Percentiles rank a stretch among this genome's conserved stretches.
Evolutionary conservation across 2,888 invertebrate species (phyloP).

Genomic region (Mantis religiosa): DNA sequence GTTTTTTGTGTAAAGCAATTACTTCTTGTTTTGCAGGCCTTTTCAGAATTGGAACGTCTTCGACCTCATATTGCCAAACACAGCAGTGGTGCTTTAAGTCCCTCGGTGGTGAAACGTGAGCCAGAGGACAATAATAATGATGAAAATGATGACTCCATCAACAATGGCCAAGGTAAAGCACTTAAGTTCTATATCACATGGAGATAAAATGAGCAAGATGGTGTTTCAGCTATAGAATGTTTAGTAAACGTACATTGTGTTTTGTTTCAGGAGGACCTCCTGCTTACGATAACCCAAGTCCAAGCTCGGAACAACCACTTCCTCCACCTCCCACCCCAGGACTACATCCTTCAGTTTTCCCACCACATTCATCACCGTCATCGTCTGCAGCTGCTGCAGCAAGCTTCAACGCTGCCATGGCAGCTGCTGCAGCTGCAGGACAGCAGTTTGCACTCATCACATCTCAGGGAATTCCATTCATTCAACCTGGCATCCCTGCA

Average conservation of each 20-base stretch:
- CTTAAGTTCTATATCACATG: background rate
- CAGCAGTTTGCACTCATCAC: slow-evolving; percentile 51
- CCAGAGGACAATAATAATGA: slow-evolving; percentile 40
- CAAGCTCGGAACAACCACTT: slow-evolving; percentile 11
- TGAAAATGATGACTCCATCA: slow-evolving; percentile 33
- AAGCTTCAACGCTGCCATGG: slow-evolving; percentile 44
- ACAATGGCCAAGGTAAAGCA: background rate
- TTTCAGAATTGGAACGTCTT: slow-evolving; percentile 66
- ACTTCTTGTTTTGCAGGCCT: slow-evolving; percentile 48
- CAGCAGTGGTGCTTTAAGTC: slow-evolving; percentile 54
- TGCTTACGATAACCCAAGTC: slow-evolving; percentile 16
- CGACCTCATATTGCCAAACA: slow-evolving; percentile 69
- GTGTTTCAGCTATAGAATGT: no score
- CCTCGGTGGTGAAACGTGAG: slow-evolving; percentile 32
- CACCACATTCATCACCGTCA: slow-evolving; percentile 35
- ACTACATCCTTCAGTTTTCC: slow-evolving; percentile 29
- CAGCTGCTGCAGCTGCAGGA: slow-evolving; percentile 43
- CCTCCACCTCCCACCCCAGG: slow-evolving; percentile 13
- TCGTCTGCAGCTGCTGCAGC: slow-evolving; percentile 40
- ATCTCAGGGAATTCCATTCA: slow-evolving; percentile 48
- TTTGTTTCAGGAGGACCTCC: slow-evolving; percentile 17
- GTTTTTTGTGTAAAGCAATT: background rate
- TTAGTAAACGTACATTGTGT: no score
- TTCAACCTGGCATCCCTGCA: slow-evolving; percentile 49
- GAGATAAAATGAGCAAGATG: background rate